phyloP scores from a whole-genome alignment of 2,797 vertebrate genomes.

The Monodelphis domestica region DNA sequence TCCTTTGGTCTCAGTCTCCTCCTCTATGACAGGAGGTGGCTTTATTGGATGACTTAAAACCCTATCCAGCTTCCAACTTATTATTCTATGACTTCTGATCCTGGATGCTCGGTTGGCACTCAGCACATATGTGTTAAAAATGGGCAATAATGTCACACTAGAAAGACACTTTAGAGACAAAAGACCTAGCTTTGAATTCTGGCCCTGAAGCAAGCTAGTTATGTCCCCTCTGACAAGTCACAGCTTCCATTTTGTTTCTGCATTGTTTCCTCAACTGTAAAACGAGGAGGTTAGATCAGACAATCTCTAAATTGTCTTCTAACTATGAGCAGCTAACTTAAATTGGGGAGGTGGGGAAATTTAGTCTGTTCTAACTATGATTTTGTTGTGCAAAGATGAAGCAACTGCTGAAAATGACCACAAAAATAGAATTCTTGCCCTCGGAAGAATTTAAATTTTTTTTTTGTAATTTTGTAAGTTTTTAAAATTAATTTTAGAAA shows the following conservation, averaged over 20 bases:
- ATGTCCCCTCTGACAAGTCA: not conserved
- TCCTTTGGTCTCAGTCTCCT: not conserved
- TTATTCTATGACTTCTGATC: not conserved
- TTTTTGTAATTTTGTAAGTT: too few relatives aligned
- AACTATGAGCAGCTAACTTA: not conserved
- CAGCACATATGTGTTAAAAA: not conserved
- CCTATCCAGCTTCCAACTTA: not conserved
- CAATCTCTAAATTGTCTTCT: not conserved
- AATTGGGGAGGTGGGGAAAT: not conserved
- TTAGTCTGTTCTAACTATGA: not conserved
- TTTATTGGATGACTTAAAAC: not conserved
- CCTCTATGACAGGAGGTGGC: not conserved
- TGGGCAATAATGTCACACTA: not conserved
- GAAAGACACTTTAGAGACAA: not conserved
- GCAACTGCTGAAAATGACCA: not conserved
- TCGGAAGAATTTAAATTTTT: not conserved
- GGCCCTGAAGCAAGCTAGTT: not conserved
- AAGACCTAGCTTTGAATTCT: slow-evolving; percentile 10
- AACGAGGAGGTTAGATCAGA: not conserved
- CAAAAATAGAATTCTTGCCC: not conserved
- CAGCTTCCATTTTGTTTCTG: not conserved
- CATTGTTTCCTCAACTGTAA: not conserved
- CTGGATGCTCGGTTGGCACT: not conserved
- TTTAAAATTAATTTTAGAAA: too few relatives aligned
- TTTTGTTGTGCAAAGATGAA: not conserved